These are phyloP conservation scores for Cetoscarus ocellatus DNA, from an alignment of 2,797 vertebrate species.

Conservation along the genomic window DNA sequence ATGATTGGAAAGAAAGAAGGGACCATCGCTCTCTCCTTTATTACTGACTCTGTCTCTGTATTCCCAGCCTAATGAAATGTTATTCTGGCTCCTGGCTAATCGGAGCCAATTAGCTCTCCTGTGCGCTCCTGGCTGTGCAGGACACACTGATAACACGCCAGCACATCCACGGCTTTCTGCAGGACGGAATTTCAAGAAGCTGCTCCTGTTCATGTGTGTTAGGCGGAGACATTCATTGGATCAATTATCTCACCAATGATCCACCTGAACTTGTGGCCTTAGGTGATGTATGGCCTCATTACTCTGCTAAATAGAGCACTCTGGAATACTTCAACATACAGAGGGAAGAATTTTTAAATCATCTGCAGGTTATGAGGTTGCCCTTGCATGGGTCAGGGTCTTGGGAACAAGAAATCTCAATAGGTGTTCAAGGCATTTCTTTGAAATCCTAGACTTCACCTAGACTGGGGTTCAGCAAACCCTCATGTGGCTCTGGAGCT, in stretches of 20 bases:
- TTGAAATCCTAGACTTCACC: no score
- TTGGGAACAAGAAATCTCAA: no score
- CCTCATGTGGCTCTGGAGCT: no score
- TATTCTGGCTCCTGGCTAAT: constrained; percentile 62
- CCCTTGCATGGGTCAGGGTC: no score
- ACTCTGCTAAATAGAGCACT: neutral
- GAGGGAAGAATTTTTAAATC: neutral
- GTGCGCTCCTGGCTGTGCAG: constrained; percentile 28
- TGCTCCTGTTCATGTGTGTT: constrained; percentile 30
- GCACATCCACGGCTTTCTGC: constrained; percentile 42
- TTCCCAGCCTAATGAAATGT: constrained; percentile 58
- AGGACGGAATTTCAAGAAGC: constrained; percentile 35
- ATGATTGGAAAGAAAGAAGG: constrained; percentile 38
- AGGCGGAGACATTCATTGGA: constrained; percentile 21
- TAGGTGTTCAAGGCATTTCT: no score
- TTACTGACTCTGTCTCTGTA: constrained; percentile 5
- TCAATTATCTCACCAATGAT: constrained; percentile 30
- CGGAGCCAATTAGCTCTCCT: constrained; percentile 64
- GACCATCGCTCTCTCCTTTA: constrained; percentile 17
- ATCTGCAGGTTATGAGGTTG: neutral
- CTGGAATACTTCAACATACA: neutral
- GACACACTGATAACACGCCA: constrained; percentile 56
- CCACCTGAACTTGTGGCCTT: constrained; percentile 3
- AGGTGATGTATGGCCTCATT: neutral
- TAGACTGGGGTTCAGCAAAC: no score